phyloP scores from a whole-genome alignment of 1,140 invertebrate species.

The Penaeus indicus region DNA sequence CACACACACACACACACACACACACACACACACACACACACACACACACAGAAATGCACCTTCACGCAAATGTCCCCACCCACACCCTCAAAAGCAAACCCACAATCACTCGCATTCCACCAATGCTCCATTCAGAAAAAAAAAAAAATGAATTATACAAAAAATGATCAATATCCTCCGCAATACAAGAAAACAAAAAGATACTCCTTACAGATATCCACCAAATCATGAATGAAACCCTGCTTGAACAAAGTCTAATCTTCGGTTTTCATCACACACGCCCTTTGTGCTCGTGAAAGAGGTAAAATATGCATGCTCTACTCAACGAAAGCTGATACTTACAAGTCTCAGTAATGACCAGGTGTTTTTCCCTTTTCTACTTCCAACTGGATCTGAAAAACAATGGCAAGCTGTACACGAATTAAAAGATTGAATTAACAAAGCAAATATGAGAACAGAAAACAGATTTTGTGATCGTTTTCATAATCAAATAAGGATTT shows the following conservation, averaged over 20 bases:
- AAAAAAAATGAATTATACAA: too few species aligned
- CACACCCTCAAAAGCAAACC: neutral
- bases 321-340: slow-evolving; percentile 25
- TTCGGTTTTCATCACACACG: too few species aligned
- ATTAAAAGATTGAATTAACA: slow-evolving; percentile 43
- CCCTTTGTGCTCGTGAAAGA: too few species aligned
- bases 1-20: neutral
- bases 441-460: neutral
- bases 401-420: slow-evolving; percentile 65
- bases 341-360: slow-evolving; percentile 71
- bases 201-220: too few species aligned
- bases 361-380: slow-evolving; percentile 74
- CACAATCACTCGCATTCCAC: too few species aligned
- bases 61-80: neutral
- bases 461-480: neutral
- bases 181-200: too few species aligned
- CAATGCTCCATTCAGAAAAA: too few species aligned
- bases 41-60: slow-evolving; percentile 41
- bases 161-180: too few species aligned
- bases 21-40: neutral
- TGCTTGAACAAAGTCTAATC: too few species aligned
- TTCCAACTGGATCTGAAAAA: slow-evolving; percentile 68
- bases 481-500: too few species aligned
- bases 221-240: too few species aligned
- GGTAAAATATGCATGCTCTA: too few species aligned